Evolutionary conservation across 1,140 invertebrate genomes (phyloP).

Genomic region (Sitobion miscanthi): DNA sequence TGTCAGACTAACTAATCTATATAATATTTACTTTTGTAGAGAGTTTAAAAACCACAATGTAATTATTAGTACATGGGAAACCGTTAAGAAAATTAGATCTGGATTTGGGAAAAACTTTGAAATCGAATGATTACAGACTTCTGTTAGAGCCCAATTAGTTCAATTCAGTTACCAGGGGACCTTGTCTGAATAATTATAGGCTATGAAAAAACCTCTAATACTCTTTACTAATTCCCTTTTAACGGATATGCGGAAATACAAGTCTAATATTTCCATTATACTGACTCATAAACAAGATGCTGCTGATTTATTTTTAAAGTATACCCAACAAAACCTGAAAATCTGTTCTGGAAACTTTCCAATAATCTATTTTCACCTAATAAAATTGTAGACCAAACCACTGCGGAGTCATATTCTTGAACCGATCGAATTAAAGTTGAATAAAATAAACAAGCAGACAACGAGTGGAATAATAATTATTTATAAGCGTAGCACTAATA

Average conservation of each 20-base stretch:
- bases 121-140: neutral
- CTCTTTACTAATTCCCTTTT: neutral
- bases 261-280: neutral
- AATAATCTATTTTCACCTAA: constrained; percentile 4
- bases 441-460: neutral
- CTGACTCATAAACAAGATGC: neutral
- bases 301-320: neutral
- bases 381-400: neutral
- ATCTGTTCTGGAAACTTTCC: constrained; percentile 1
- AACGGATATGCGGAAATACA: neutral
- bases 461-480: neutral
- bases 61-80: neutral
- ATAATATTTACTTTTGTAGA: neutral
- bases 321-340: neutral
- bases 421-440: constrained; percentile 2
- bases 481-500: neutral
- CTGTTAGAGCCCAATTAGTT: neutral
- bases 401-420: neutral
- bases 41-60: neutral
- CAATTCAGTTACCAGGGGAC: neutral
- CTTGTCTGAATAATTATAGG: neutral
- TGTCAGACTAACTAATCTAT: neutral
- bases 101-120: neutral
- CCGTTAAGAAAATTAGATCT: neutral
- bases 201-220: neutral